Conservation (phyloP, 2,113 vertebrate genomes). For the Hylia prasina region DNA sequence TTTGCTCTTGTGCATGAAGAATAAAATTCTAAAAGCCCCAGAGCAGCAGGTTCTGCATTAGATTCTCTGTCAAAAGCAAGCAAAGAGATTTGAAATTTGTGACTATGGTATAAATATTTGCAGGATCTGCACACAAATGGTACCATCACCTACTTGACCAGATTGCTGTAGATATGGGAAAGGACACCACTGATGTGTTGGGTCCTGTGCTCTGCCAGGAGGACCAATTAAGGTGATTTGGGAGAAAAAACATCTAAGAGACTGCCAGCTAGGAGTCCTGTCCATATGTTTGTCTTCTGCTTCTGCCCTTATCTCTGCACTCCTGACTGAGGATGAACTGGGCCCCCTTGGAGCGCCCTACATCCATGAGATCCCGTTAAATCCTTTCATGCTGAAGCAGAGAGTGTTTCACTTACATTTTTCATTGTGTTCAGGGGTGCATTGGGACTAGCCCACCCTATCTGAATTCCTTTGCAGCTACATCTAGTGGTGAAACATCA, state of each 20-base stretch:
- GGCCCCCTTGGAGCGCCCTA: not conserved
- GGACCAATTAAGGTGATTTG: not conserved
- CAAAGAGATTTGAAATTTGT: not conserved
- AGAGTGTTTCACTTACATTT: not conserved
- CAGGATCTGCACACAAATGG: not conserved
- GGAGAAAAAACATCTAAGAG: not conserved
- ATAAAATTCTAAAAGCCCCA: not conserved
- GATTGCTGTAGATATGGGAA: not conserved
- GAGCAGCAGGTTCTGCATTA: not conserved
- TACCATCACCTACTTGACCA: not conserved
- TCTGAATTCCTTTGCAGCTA: not conserved
- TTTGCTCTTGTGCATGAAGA: not conserved
- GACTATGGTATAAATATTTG: not conserved
- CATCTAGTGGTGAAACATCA: not conserved
- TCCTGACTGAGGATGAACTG: not conserved
- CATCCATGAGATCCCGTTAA: not conserved
- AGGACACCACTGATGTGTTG: not conserved
- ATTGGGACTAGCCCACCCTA: too few relatives aligned
- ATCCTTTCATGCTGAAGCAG: not conserved
- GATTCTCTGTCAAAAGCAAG: not conserved
- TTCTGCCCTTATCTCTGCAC: not conserved
- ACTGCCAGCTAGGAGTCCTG: not conserved
- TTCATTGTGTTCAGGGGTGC: rapidly evolving
- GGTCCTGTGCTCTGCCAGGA: not conserved
- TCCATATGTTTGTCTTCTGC: not conserved